Base-by-base conservation (phyloP, 2,888 invertebrate species). In the Hedychridium roseum region DNA sequence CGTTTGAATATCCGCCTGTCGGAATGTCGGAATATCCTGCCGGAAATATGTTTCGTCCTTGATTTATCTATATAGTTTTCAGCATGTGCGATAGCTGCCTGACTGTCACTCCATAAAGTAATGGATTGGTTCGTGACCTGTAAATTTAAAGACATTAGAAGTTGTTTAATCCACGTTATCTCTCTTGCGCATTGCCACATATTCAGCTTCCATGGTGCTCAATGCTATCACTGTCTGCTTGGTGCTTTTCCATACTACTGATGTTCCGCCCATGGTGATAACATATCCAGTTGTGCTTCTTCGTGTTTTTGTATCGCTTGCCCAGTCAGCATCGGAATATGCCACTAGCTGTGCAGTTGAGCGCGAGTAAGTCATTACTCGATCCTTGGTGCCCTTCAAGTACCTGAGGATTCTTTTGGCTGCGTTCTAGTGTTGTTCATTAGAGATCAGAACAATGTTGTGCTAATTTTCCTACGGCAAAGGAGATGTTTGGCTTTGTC, bases 171-270 rank as follows among this genome's bases (percentile, higher is more conserved):
- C 45, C 48, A 52, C 6, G 14, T 21, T 3, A 48, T 30, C 9
- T 52, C 43, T 28, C 40, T 42, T 34, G 47, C 40, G 17, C 49
- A 48, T 18, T 27, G 48, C 35, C 0, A 54, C 35, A 38, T 51
- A 51, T 30, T 53, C 50, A 1, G 53, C 47, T 40, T 52, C 52
- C 47, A 52, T 55, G 2, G 51, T 55, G 18, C 52, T 49, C 9
- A 56, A 28, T 12, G 50, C 43, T 12, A 46, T 36, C 11, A 31
- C 31, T 5, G 30, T 47, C 28, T 55, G 55, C 15, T 49, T 56
- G 14, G 30, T 12, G 30, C 46, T 52, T 18, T 27, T 52, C 50
- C 52, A 49, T 12, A 36, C 35, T 18, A 57, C 30, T 9, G 47
- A 50, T 9, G 50, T 32, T 9, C 40, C 44, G 2, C 47, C 47